Base-by-base conservation (phyloP, 1,140 invertebrate genomes). In the honey bee (Apis mellifera) region DNA sequence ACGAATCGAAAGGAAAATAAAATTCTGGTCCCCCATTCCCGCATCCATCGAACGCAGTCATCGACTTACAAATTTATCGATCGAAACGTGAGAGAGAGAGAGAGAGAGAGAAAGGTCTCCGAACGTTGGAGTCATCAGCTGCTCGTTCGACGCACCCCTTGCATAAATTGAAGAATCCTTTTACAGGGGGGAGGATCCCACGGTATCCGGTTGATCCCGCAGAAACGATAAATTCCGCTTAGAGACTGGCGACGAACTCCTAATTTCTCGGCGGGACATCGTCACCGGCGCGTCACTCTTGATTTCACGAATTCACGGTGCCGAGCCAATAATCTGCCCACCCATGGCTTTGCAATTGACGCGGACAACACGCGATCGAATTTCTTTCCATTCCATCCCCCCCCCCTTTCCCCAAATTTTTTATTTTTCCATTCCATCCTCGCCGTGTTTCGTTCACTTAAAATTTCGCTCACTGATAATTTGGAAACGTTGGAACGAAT, bases 191-290 rank as follows among this genome's bases (percentile, higher is more conserved):
- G 21, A 32, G 65, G 71, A 13, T 59, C 8, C 21, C n/a, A 42
- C 15, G 65, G 65, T 21, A 66, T 83, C 32, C 66, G 78, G 62
- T 79, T 87, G 86, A 87, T 84, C 83, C 86, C 75, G 62, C 57
- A 57, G 74, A 82, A 87, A 84, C 82, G 78, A 87, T 88, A 85
- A 87, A 88, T 88, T 88, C 62, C 60, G 75, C 62, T 87, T 88
- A 88, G 83, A 75, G 55, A n/a, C 32, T 69, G 52, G 64, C 52
- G 75, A 81, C 80, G 57, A 72, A 79, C 66, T 78, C 62, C 78
- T 87, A 84, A 88, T 87, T 87, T 84, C 85, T 84, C 85, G 55
- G 82, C 82, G 64, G 86, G 86, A 78, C 69, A 84, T 71, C 77
- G 75, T 83, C 78, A 52, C 42, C 57, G 52, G 60, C 76, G 73